Evolutionary conservation across 2,797 vertebrate species (phyloP), one percentile per base, ranked within the genome.

Genomic region (Muscicapa comitata): DNA sequence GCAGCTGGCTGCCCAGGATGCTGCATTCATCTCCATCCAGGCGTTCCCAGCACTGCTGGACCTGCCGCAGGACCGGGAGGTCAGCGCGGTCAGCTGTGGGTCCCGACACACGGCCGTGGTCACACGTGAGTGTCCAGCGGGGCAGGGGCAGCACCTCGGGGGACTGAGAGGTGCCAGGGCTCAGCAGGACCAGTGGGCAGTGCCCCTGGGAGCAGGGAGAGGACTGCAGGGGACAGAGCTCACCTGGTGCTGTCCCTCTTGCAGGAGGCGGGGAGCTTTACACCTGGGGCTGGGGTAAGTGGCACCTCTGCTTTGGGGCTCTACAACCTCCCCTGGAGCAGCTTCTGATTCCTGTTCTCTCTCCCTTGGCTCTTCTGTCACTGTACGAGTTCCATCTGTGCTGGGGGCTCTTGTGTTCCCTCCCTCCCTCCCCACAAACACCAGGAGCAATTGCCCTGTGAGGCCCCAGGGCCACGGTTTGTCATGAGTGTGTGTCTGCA

Each of bases 281-380:
- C 96, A 99, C 99, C 29, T 99, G 99, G 99, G 99, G 99, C 92
- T 99, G 99, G 99, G 99, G 99, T 99, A 98, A 98, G 98, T 97
- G 96, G 55, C 58, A 14, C 14, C 14, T 63, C 10, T 21, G 26
- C 48, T 83, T 6, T 3, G 38, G 33, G 47, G 6, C 1, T 0
- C 24, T 21, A 9, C 24, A 13, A 0, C 13, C 25, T 61, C 13
- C 33, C 15, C 23, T 1, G 33, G 13, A 21, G 10, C 45, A 15
- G 23, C 33, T 63, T 31, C 45, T 58, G 13, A 1, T 31, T 57
- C 14, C n/a, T 45, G 5, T 35, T 48, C 23, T n/a, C 35, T 47
- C 5, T 0, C 16, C 5, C 20, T 38, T 33, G 63, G 57, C n/a
- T 82, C 42, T 18, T 67, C 9, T 29, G 15, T 61, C 3, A 0